Evolutionary conservation across 2,797 vertebrate species (phyloP).

Genomic region (Esox lucius): DNA sequence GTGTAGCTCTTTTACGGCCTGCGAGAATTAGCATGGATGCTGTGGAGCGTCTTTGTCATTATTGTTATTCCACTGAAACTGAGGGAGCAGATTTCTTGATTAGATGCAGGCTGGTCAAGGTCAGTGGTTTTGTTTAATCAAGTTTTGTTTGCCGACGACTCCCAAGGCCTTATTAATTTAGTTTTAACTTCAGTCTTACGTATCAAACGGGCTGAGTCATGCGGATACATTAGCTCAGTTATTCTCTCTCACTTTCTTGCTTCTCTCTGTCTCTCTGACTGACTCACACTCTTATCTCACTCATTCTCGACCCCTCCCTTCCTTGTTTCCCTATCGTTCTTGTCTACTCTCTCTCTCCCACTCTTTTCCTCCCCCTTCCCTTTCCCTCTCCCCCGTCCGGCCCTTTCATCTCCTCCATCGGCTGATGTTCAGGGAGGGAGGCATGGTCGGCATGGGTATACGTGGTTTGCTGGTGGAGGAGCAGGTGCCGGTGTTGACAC

Average conservation of each 20-base stretch:
- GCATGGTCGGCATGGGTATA: neutral
- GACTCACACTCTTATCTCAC: neutral
- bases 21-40: conserved; percentile 15
- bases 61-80: conserved; percentile 42
- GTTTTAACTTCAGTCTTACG: conserved; percentile 28
- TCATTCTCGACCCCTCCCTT: neutral
- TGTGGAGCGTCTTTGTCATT: conserved; percentile 40
- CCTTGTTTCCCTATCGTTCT: neutral
- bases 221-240: neutral
- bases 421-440: neutral
- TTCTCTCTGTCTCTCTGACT: neutral
- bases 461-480: conserved; percentile 18
- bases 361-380: neutral
- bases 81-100: conserved; percentile 49
- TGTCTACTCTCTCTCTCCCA: neutral
- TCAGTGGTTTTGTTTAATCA: conserved; percentile 38
- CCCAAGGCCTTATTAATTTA: conserved; percentile 35
- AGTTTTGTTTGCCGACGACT: conserved; percentile 43
- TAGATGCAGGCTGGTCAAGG: conserved; percentile 47
- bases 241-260: conserved; percentile 2
- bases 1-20: conserved; percentile 40
- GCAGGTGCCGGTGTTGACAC: conserved; percentile 55
- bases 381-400: neutral
- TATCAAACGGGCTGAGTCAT: neutral
- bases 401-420: neutral